Conservation (phyloP, 2,113 vertebrate species). For the Xerus inauris region DNA sequence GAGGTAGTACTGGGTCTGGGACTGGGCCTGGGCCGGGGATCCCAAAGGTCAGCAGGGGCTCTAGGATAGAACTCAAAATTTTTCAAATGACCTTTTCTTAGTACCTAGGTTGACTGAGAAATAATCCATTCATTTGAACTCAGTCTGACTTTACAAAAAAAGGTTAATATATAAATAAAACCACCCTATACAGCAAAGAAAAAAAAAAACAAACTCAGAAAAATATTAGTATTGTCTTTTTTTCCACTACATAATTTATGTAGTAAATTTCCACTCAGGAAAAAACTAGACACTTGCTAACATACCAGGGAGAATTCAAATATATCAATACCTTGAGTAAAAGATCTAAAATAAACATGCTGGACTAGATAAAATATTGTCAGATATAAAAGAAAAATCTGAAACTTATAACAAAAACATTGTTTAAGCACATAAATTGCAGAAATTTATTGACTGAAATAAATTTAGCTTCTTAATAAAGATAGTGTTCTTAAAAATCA, state of each 20-base stretch:
- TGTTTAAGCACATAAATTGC: no score
- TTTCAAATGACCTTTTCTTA: no score
- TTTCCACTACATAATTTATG: background rate
- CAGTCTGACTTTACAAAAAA: background rate
- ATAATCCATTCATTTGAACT: no score
- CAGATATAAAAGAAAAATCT: background rate
- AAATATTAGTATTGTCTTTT: background rate
- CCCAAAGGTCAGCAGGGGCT: no score
- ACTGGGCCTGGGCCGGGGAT: no score
- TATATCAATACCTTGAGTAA: background rate
- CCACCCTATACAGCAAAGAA: background rate
- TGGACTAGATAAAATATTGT: background rate
- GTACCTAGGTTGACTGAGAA: no score
- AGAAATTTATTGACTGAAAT: no score
- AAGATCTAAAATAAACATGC: background rate
- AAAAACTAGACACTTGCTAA: background rate
- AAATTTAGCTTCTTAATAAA: background rate
- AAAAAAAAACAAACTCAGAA: background rate
- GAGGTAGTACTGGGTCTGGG: no score
- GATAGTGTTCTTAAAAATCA: background rate
- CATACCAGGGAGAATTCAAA: background rate
- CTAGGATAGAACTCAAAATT: no score
- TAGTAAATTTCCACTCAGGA: no score
- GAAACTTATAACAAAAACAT: no score
- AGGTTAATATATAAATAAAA: background rate